Evolutionary conservation across 2,113 vertebrate genomes (phyloP), one percentile per base, ranked within the genome.

Genomic region (Nicator chloris): DNA sequence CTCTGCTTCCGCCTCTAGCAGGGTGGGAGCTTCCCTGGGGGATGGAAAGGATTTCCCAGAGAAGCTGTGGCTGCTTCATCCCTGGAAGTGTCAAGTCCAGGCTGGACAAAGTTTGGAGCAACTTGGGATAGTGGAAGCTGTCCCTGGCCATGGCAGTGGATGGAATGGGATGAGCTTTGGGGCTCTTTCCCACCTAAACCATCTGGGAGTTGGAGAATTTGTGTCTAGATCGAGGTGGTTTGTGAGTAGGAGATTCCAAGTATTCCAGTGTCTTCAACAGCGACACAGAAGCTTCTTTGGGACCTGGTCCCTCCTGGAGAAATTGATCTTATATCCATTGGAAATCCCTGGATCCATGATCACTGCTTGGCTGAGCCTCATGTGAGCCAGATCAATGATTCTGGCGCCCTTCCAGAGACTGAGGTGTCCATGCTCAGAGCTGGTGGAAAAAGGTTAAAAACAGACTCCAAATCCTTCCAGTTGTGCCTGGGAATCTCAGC

Each of bases 261-360:
- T 75, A 8, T 81, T 73, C 37, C 51, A 44, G 44, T 1, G 0
- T 33, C 27, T 59, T 33, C 39, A 39, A 9, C 45, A 61, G 39
- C 0, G 0, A 17, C 14, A 10, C 27, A 51, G 33, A 31, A 69
- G 18, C 72, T 60, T 53, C 63, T 69, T 3, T 45, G 63, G 45
- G 18, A 45, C 8, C 6, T 69, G 47, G 4, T 61, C 33, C n/a
- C n/a, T 30, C 15, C 19, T 30, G 28, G 69, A 56, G 6, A 35
- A 35, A 21, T 3, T 9, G 15, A 6, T 63, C 1, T 27, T 10
- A 0, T 6, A 5, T 33, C 70, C 35, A 8, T 1, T 53, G 39
- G 22, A 24, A 40, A 14, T 63, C 12, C 13, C 56, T 20, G 28
- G 60, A 24, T 61, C 28, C 24, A 4, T 7, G 54, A 61, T 53